These are phyloP conservation scores for Physocephala rufipes DNA, from an alignment of 2,888 invertebrate species.

Conservation along the genomic window DNA sequence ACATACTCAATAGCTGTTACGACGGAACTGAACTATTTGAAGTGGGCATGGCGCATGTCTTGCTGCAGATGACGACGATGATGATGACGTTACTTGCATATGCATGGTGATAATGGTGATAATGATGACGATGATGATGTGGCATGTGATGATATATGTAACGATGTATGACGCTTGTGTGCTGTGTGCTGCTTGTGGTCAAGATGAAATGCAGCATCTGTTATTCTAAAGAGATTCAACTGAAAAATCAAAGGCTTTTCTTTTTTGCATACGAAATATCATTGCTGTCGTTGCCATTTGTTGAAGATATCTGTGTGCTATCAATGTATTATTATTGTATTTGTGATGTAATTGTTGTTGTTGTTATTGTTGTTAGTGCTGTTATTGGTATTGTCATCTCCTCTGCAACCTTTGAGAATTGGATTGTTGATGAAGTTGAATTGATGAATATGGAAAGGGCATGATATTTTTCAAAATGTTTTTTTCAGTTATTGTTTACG, in stretches of 20 bases:
- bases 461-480: conserved; percentile 26
- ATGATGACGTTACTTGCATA: conserved; percentile 36
- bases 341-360: conserved; percentile 31
- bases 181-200: too few relatives aligned
- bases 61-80: conserved; percentile 23
- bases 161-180: too few relatives aligned
- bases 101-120: too few relatives aligned
- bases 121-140: too few relatives aligned
- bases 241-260: not conserved
- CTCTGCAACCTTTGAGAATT: conserved; percentile 32
- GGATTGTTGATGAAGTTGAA: conserved; percentile 30
- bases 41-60: conserved; percentile 47
- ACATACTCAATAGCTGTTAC: conserved; percentile 8
- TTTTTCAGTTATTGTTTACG: not conserved
- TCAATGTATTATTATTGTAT: not conserved
- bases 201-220: not conserved
- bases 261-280: not conserved
- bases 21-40: conserved; percentile 19
- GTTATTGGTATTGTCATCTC: conserved; percentile 37
- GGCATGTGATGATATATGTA: too few relatives aligned
- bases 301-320: too few relatives aligned
- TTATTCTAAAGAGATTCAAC: not conserved
- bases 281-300: not conserved
- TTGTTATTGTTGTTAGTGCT: conserved; percentile 2
- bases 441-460: not conserved